These are phyloP conservation scores for Dipodomys merriami DNA, from an alignment of 2,113 vertebrate species.

Conservation along the genomic window DNA sequence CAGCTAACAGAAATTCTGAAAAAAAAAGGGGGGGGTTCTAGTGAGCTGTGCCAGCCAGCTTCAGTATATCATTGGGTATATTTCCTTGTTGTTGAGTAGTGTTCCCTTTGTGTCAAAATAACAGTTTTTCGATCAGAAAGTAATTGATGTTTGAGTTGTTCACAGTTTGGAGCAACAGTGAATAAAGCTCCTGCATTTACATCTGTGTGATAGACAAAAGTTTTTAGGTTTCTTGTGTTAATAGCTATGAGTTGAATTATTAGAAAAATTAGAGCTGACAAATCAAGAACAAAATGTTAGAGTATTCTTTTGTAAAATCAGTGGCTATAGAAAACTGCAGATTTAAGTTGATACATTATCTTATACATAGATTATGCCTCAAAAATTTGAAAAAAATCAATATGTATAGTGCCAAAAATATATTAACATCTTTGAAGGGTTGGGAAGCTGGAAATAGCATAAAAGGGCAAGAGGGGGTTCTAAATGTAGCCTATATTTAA, in stretches of 20 bases:
- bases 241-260: not conserved
- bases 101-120: not conserved
- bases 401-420: not conserved
- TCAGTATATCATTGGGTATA: not conserved
- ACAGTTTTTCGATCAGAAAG: not conserved
- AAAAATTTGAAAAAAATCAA: conserved; percentile 14
- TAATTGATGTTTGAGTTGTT: not conserved
- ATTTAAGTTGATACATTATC: not conserved
- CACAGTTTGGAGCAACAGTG: not conserved
- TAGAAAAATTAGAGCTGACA: conserved; percentile 16
- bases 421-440: not conserved
- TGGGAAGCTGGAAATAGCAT: not conserved
- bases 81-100: not conserved
- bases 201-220: not conserved
- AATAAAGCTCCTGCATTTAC: not conserved
- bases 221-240: not conserved
- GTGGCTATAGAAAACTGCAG: not conserved
- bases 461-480: not conserved
- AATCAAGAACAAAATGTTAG: conserved; percentile 26
- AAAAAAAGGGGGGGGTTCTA: not conserved
- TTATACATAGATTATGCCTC: conserved; percentile 3
- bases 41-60: not conserved
- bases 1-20: not conserved
- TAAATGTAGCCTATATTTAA: not conserved
- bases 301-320: conserved; percentile 6